Base-by-base conservation (phyloP, 2,888 invertebrate genomes). In the Phlogophora meticulosa region DNA sequence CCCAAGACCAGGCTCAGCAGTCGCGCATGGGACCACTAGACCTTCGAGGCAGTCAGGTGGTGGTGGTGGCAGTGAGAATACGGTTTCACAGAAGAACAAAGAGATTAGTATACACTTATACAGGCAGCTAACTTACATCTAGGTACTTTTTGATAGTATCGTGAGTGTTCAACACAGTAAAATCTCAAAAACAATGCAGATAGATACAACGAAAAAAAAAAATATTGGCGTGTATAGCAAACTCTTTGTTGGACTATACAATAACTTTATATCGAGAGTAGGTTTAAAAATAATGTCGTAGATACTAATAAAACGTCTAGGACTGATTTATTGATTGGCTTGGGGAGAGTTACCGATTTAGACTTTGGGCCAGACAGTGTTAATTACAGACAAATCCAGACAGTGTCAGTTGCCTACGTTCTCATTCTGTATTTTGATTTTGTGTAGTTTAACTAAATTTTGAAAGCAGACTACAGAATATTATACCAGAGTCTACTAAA, bases 281-380 rank as follows among this genome's bases (percentile, higher is more conserved):
- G 20, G 11, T 3, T 20, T 17, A 20, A 5, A 20, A 46, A 7
- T 24, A 1, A 10, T 9, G 10, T 28, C 28, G 1, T n/a, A 48
- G 17, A 51, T 20, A 11, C 13, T 32, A 1, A 20, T 36, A 52
- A 36, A 36, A 3, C 7, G 20, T n/a, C n/a, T n/a, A 17, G 46
- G 20, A 9, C 46, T 11, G 17, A 10, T 64, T 34, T 66, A 51
- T 64, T 36, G 24, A 64, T 36, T 28, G 10, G 5, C 24, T 36
- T 22, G 28, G 1, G 20, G 10, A n/a, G 22, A 20, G n/a, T 43
- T 64, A 7, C 24, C 20, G 20, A 49, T 53, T 53, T 55, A 28
- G 20, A 20, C 43, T 15, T 20, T 7, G 11, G 34, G 24, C 28
- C 34, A 65, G 42, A 24, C 42, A 24, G 15, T 34, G 3, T 65